Base-by-base conservation (phyloP, 2,888 invertebrate species). In the Euspilapteryx auroguttella region DNA sequence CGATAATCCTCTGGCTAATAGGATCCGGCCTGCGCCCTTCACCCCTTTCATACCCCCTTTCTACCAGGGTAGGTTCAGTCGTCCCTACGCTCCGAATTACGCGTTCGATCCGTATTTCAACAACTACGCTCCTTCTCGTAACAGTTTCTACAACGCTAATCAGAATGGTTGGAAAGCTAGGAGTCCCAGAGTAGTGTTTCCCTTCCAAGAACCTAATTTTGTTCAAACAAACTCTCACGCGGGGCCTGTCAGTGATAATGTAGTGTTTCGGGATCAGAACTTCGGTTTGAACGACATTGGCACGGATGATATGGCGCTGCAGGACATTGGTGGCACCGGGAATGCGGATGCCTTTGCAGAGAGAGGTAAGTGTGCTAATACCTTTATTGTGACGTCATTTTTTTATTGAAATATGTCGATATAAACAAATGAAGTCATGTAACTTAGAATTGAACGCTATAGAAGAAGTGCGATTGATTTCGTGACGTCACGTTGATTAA, bases 291-390 rank as follows among this genome's bases (percentile, higher is more conserved):
- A 78, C 37, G 82, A 82, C 34, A 51, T 82, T 26, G 71, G 75
- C 0, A 59, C 77, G 14, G 81, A 81, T 37, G 82, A 82, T 13
- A 77, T 78, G 36, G 78, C 73, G 34, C 51, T 85, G 24, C 86
- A 86, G 63, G 86, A 86, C 44, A 61, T 82, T 30, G 76, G 63
- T 6, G 59, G 61, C 14, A 68, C 77, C 8, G 79, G 75, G 6
- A 59, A 62, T 2, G 64, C 59, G 21, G 64, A 73, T 31, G 79
- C 77, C 24, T 79, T 79, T 41, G 75, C 82, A 37, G 85, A 86
- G 44, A 78, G 84, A 77, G 86, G 86, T 85, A 61, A 75, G 82
- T 63, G 25, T 17, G n/a, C n/a, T n/a, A n/a, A n/a, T n/a, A n/a
- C n/a, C n/a, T n/a, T n/a, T n/a, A n/a, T n/a, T n/a, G n/a, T n/a